A percentile compares a stretch with the other conserved stretches of the same genome.
Evolutionary conservation across 1,140 invertebrate species (phyloP).

Genomic region (Orius insidiosus): DNA sequence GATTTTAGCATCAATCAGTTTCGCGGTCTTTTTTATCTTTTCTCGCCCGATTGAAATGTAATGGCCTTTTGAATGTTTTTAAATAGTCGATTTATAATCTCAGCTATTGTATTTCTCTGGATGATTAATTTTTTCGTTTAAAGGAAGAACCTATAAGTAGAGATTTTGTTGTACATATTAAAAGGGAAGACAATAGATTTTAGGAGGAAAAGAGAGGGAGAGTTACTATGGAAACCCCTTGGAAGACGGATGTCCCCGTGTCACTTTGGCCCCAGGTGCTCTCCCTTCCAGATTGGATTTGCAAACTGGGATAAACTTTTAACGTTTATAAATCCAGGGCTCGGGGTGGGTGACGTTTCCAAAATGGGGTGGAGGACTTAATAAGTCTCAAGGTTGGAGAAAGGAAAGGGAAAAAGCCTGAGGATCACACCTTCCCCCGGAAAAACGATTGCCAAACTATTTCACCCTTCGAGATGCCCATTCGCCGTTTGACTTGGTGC

Average conservation of each 20-base stretch:
- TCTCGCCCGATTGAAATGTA: too few relatives aligned
- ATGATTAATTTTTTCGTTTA: too few relatives aligned
- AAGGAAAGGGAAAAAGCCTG: not conserved
- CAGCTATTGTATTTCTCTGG: too few relatives aligned
- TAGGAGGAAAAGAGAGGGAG: not conserved
- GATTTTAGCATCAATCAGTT: too few relatives aligned
- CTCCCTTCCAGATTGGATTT: slow-evolving; percentile 6
- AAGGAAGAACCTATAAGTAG: too few relatives aligned
- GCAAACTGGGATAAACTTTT: slow-evolving; percentile 7
- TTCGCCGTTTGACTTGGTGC: too few relatives aligned
- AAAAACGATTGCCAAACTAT: slow-evolving; percentile 7
- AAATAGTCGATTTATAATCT: too few relatives aligned
- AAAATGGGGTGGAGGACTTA: slow-evolving; percentile 4
- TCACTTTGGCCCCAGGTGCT: slow-evolving; percentile 1
- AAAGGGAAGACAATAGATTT: not conserved
- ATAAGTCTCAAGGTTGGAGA: slow-evolving; percentile 1
- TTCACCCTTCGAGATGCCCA: not conserved
- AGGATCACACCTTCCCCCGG: not conserved
- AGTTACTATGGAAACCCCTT: slow-evolving; percentile 6
- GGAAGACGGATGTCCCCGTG: slow-evolving; percentile 5
- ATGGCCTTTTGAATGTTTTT: too few relatives aligned
- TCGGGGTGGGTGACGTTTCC: not conserved
- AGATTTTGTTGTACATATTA: not conserved
- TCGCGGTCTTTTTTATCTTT: too few relatives aligned
- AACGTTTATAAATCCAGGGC: slow-evolving; percentile 7